Evolutionary conservation across 1,140 invertebrate genomes (phyloP).

Genomic region (Anadara kagoshimensis): DNA sequence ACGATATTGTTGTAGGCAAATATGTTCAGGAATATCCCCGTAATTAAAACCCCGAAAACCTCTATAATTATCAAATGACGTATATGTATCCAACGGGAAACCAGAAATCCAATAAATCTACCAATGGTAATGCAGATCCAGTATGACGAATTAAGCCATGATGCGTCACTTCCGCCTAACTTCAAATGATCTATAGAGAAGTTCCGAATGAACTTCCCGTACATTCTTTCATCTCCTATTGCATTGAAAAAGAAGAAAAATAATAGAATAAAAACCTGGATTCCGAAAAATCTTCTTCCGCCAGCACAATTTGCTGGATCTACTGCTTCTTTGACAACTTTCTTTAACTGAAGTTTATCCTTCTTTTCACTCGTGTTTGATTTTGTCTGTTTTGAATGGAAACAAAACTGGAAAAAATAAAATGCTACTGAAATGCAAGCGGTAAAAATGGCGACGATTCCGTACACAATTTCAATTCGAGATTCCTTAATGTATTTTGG

Average conservation of each 20-base stretch:
- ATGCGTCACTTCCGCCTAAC: constrained; percentile 40
- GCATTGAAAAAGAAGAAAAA: constrained; percentile 49
- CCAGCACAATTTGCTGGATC: constrained; percentile 43
- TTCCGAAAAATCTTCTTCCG: constrained; percentile 36
- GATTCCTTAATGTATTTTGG: constrained; percentile 29
- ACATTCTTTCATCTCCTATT: constrained; percentile 45
- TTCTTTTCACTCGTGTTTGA: neutral
- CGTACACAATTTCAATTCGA: constrained; percentile 41
- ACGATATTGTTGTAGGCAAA: constrained; percentile 26
- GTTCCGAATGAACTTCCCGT: constrained; percentile 49
- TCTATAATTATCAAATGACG: constrained; percentile 43
- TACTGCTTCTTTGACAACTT: constrained; percentile 31
- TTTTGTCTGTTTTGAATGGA: neutral
- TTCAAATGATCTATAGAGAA: constrained; percentile 41
- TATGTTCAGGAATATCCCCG: constrained; percentile 29
- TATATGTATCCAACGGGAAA: constrained; percentile 39
- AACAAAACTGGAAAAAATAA: constrained; percentile 32
- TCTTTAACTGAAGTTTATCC: neutral
- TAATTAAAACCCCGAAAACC: constrained; percentile 26
- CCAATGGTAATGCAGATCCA: constrained; percentile 51
- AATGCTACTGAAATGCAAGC: constrained; percentile 31
- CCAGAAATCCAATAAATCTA: constrained; percentile 40
- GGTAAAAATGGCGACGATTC: constrained; percentile 36
- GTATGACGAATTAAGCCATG: constrained; percentile 44
- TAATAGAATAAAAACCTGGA: constrained; percentile 40